Evolutionary conservation across 2,113 vertebrate species (phyloP), one percentile per base, ranked within the genome.

Genomic region (Zosterops lateralis): DNA sequence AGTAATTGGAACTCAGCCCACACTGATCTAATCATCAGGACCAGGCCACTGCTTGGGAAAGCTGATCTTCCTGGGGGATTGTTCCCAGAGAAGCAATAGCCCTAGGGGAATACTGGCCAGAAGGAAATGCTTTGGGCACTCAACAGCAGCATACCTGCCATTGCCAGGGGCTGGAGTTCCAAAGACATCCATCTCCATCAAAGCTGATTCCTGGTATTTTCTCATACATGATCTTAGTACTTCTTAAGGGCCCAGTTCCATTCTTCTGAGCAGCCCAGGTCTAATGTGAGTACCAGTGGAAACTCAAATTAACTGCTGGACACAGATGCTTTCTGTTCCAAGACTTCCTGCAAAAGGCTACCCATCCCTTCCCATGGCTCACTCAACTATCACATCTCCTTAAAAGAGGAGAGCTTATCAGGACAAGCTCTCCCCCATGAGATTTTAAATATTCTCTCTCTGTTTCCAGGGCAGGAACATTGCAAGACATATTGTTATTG

Each of bases 391-490:
- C 44, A 58, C 4, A 3, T 77, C 81, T 50, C 61, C 66, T 31
- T 61, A 85, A 47, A 54, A 86, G 58, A 90, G 38, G 24, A 90
- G 18, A 90, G 38, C 42, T 95, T 73, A 72, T 70, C 76, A 90
- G 90, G 44, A 85, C 71, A 88, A 82, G 57, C 40, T 64, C 13
- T 6, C 31, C 89, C 87, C 45, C 71, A 8, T 34, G 92, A 87
- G 87, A 73, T 73, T 89, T 91, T 38, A 78, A 87, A 57, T 70
- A 86, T 76, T 74, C 45, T 71, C 67, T 84, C n/a, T 68, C 38
- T 5, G 0, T 48, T 95, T 96, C 47, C 75, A 90, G 67, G 32
- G n/a, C 72, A 95, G 71, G 84, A 82, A 70, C 45, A 36, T 0
- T 47, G 14, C 61, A 61, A 48, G 42, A 62, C 60, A 87, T 66